phyloP scores from a whole-genome alignment of 1,140 invertebrate species.

The Neodiprion fabricii region DNA sequence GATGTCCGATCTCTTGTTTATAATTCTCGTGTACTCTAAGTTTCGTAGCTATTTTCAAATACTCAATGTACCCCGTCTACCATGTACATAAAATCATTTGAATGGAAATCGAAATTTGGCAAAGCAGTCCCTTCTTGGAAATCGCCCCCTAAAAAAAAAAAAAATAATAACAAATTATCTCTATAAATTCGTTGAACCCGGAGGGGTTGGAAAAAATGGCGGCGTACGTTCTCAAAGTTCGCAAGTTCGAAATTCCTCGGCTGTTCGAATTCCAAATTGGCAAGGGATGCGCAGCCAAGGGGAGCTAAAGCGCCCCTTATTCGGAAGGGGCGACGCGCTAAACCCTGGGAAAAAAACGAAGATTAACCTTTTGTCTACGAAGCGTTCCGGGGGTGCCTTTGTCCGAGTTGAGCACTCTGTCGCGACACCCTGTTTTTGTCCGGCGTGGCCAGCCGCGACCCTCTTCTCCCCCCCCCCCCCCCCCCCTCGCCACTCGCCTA shows the following conservation, averaged over 20 bases:
- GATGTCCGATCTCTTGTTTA: no score
- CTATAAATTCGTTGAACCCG: no score
- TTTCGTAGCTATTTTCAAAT: no score
- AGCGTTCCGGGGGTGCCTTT: constrained; percentile 48
- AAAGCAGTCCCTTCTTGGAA: no score
- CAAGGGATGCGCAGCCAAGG: neutral
- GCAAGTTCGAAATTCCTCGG: neutral
- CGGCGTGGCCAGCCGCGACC: constrained; percentile 23
- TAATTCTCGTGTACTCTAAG: no score
- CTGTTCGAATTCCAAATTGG: neutral
- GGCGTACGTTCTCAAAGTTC: no score
- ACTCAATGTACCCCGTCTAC: no score
- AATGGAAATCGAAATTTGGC: no score
- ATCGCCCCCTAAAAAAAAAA: no score
- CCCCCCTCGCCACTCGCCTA: neutral
- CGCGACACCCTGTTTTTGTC: constrained; percentile 58
- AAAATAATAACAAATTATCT: no score
- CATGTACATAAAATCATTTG: no score
- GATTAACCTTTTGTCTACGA: constrained; percentile 58
- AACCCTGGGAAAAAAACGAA: constrained; percentile 49
- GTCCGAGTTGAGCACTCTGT: constrained; percentile 54
- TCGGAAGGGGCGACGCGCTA: constrained; percentile 37
- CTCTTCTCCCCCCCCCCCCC: constrained; percentile 17
- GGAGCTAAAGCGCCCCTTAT: constrained; percentile 22
- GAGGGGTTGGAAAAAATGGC: no score